Evolutionary conservation across 2,888 invertebrate genomes (phyloP).

Genomic region (Lymantria dispar): DNA sequence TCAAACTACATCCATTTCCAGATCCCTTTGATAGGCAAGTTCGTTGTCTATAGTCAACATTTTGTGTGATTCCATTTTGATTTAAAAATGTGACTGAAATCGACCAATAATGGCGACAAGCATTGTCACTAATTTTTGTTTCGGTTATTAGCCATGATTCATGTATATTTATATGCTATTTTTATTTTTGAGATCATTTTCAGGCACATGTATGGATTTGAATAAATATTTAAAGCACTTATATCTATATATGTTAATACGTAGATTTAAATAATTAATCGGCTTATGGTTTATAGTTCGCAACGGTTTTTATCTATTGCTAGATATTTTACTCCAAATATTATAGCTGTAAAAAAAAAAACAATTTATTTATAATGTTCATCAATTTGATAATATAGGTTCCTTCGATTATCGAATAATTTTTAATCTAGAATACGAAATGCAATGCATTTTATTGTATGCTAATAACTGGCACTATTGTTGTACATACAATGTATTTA

Average conservation of each 20-base stretch:
- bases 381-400: neutral
- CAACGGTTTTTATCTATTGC: neutral
- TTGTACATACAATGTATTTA: too few relatives aligned
- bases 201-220: slow-evolving; percentile 25
- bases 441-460: too few relatives aligned
- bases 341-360: too few relatives aligned
- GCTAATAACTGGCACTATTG: too few relatives aligned
- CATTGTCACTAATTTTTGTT: slow-evolving; percentile 7
- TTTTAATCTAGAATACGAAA: neutral
- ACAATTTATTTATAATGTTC: neutral
- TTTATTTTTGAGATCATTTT: slow-evolving; percentile 16
- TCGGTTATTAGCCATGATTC: slow-evolving; percentile 10
- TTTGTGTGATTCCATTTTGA: too few relatives aligned
- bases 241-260: slow-evolving; percentile 17
- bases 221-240: slow-evolving; percentile 26
- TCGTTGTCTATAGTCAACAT: too few relatives aligned
- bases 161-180: slow-evolving; percentile 12
- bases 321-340: neutral
- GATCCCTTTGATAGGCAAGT: too few relatives aligned
- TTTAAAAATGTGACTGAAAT: too few relatives aligned
- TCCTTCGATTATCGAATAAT: neutral
- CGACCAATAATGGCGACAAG: too few relatives aligned
- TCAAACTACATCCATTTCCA: too few relatives aligned
- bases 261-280: slow-evolving; percentile 10
- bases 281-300: slow-evolving; percentile 7